Conservation (phyloP, 2,113 vertebrate genomes). For the Sturnira hondurensis region DNA sequence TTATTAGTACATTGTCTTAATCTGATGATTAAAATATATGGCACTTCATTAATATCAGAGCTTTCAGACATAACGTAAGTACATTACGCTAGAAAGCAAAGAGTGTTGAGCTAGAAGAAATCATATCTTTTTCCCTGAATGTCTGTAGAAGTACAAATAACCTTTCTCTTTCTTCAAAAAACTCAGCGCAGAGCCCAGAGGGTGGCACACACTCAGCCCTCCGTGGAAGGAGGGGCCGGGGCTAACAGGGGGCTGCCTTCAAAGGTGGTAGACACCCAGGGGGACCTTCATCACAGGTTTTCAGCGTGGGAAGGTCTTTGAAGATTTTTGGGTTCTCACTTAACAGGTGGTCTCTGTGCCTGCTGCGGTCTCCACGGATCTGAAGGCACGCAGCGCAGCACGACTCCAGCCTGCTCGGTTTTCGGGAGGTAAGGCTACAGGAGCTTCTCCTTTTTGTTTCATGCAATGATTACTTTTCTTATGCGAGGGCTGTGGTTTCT, state of each 20-base stretch:
- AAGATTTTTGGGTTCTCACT: conserved; percentile 83
- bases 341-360: conserved; percentile 82
- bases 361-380: conserved; percentile 69
- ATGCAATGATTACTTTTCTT: conserved; percentile 48
- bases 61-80: not conserved
- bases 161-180: conserved; percentile 63
- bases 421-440: conserved; percentile 70
- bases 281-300: conserved; percentile 77
- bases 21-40: not conserved
- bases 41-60: not conserved
- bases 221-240: conserved; percentile 36
- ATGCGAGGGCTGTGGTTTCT: conserved; percentile 26
- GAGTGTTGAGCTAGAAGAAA: not conserved
- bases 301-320: conserved; percentile 79
- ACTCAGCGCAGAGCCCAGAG: conserved; percentile 71
- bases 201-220: conserved; percentile 59
- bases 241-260: conserved; percentile 74
- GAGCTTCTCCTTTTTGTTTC: conserved; percentile 23
- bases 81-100: conserved; percentile 22
- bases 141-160: conserved; percentile 69
- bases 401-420: conserved; percentile 59
- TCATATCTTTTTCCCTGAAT: not conserved
- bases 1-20: not conserved
- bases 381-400: conserved; percentile 63
- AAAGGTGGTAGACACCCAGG: conserved; percentile 75